These are phyloP conservation scores for Lamprotornis superbus DNA, from an alignment of 2,113 vertebrate genomes.

Conservation along the genomic window DNA sequence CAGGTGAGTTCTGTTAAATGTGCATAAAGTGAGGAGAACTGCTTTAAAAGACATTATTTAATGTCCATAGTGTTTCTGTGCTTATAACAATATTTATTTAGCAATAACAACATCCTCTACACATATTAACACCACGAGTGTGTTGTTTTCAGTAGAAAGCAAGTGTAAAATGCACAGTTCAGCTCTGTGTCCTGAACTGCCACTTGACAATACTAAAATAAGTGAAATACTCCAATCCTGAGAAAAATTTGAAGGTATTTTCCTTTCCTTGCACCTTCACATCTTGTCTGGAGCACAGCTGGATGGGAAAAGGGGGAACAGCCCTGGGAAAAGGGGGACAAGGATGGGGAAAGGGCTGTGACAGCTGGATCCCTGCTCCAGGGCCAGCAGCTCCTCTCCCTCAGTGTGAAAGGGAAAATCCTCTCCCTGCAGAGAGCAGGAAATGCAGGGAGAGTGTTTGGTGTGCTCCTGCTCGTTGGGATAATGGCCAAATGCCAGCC, in stretches of 20 bases:
- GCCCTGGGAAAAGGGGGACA: background rate
- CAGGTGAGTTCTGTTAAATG: background rate
- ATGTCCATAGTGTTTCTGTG: background rate
- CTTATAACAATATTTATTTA: background rate
- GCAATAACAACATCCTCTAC: background rate
- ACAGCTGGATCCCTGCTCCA: background rate
- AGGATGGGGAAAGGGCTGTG: background rate
- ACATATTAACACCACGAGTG: background rate
- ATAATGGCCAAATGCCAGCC: background rate
- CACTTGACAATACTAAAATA: background rate
- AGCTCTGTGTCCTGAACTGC: background rate
- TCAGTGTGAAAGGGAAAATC: background rate
- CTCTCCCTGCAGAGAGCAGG: background rate
- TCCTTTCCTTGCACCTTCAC: background rate
- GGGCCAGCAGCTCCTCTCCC: background rate
- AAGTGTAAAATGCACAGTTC: background rate
- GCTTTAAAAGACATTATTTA: background rate
- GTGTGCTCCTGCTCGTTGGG: slow-evolving; percentile 19
- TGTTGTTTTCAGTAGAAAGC: background rate
- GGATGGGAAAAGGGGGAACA: background rate
- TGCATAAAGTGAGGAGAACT: background rate
- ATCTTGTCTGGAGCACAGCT: background rate
- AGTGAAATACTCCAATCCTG: background rate
- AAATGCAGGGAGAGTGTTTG: background rate
- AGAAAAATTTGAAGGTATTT: background rate